Base-by-base conservation (phyloP, 2,888 invertebrate genomes). In the Ceraclea dissimilis region DNA sequence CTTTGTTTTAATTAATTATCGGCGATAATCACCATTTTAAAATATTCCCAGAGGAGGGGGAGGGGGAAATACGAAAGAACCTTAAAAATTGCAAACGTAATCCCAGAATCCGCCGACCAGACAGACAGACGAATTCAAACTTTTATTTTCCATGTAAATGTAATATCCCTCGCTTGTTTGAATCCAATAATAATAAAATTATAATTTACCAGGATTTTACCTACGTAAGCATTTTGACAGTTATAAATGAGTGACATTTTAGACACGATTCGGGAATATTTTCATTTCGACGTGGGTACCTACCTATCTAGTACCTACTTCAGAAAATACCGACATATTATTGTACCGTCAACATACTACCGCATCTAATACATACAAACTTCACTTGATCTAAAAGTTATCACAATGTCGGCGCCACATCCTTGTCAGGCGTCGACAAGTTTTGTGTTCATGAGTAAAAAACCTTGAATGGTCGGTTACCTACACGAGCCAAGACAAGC, bases 1-100 rank as follows among this genome's bases (percentile, higher is more conserved):
- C 39, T 39, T 39, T 39, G 39, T 39, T 39, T 39, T 39, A 39
- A 39, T 39, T 39, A 39, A 39, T 39, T 39, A 39, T 39, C 39
- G 39, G 8, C 39, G 13, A 39, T 39, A 39, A 16, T 39, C 5
- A 16, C 16, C 13, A 5, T 39, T n/a, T 8, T 39, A 39, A 39
- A n/a, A 39, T 39, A 8, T 8, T 39, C 39, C 16, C 39, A 4
- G 4, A 8, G 5, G 16, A 5, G 13, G 39, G 13, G 13, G 13
- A 39, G 13, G 8, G 13, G 39, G 13, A 5, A 5, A 39, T 4
- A 16, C 4, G 39, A 4, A 13, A 39, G 39, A 39, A 5, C 39
- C 39, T 39, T 39, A 39, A 39, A 39, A 39, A 39, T 39, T 39
- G 39, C 39, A 13, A 39, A 16, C 39, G 39, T 39, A 39, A 39